A percentile compares a stretch with the other conserved stretches of the same genome.
Conservation (phyloP, 2,113 vertebrate genomes). For the Chrysochloris asiatica region DNA sequence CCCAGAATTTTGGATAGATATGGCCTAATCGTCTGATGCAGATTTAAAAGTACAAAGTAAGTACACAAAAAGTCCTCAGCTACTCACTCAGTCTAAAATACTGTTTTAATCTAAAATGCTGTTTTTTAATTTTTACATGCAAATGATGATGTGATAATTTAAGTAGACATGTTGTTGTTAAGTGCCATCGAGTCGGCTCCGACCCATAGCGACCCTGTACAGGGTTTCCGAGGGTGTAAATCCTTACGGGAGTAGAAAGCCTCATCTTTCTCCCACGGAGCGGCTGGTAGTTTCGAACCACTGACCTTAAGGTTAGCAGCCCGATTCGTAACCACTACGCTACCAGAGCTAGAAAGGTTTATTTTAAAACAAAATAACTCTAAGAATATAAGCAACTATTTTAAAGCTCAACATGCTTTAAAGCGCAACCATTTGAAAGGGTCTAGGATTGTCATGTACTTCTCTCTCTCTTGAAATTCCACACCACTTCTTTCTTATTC, state of each 20-base stretch:
- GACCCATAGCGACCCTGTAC: too few relatives aligned
- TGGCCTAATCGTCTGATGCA: not conserved
- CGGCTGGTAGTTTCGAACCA: too few relatives aligned
- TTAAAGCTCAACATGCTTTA: not conserved
- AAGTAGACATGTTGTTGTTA: too few relatives aligned
- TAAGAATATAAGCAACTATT: not conserved
- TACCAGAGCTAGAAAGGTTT: not conserved
- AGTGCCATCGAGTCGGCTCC: too few relatives aligned
- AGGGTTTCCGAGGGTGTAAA: too few relatives aligned
- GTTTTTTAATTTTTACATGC: not conserved
- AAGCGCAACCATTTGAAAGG: not conserved
- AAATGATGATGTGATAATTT: not conserved
- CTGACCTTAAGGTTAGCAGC: too few relatives aligned
- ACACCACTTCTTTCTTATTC: not conserved
- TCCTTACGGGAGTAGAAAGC: too few relatives aligned
- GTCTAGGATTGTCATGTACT: not conserved
- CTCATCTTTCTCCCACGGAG: too few relatives aligned
- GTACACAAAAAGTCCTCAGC: not conserved
- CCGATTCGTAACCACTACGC: too few relatives aligned
- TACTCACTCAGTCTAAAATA: not conserved
- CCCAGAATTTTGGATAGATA: not conserved
- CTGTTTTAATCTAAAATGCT: not conserved
- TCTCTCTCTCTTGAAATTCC: not conserved
- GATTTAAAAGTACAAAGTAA: not conserved
- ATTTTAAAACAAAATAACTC: constrained; percentile 20